Conservation (phyloP, 2,113 vertebrate genomes). For the Acinonyx jubatus region DNA sequence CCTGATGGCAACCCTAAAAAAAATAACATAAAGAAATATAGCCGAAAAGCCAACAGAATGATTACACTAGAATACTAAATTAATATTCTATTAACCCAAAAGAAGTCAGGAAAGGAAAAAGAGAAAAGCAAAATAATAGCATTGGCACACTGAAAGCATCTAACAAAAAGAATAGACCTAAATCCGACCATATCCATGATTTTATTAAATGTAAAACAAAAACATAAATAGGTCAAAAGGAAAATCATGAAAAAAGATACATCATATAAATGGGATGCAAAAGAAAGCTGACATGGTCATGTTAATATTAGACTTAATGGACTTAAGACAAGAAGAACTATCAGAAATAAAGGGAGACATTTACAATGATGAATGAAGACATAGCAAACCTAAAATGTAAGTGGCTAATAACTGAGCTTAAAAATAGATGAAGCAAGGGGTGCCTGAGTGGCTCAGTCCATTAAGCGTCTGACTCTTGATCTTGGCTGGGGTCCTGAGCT, state of each 20-base stretch:
- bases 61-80: background rate
- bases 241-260: background rate
- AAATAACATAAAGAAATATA: background rate
- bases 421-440: conserved; percentile 6
- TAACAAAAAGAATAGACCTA: background rate
- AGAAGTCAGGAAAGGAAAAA: background rate
- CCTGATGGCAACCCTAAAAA: background rate
- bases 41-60: background rate
- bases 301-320: conserved; percentile 7
- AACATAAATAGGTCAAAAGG: background rate
- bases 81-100: background rate
- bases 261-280: background rate
- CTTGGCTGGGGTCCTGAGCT: too few relatives aligned
- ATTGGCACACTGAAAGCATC: background rate
- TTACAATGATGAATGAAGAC: conserved; percentile 35
- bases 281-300: background rate
- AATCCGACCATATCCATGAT: background rate
- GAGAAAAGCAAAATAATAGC: background rate
- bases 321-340: background rate
- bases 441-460: too few relatives aligned
- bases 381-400: background rate
- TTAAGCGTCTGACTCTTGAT: too few relatives aligned
- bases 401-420: conserved; percentile 8
- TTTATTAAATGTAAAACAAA: background rate
- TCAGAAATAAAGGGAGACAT: background rate